Evolutionary conservation across 2,113 vertebrate species (phyloP).

Genomic region (Atrichornis clamosus): DNA sequence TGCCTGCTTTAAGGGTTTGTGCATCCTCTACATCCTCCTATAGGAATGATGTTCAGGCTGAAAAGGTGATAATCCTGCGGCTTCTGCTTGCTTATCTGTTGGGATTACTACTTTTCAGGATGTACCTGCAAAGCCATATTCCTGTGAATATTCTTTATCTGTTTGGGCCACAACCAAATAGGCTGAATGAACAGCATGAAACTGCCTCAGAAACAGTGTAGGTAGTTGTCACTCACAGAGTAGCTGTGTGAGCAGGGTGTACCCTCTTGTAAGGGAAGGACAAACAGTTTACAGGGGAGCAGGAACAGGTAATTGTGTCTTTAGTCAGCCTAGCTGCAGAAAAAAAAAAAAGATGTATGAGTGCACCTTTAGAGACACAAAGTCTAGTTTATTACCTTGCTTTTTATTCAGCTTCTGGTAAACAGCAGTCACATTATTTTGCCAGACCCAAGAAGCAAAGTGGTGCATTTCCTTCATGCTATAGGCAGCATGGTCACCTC

Average conservation of each 20-base stretch:
- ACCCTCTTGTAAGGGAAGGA: neutral
- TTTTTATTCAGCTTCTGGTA: neutral
- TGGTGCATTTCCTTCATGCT: neutral
- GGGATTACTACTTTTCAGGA: neutral
- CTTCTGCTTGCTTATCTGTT: neutral
- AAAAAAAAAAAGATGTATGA: neutral
- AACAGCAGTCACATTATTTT: neutral
- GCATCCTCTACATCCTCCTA: neutral
- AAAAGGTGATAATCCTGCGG: neutral
- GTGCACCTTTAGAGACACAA: neutral
- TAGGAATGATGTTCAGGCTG: neutral
- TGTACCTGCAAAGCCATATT: neutral
- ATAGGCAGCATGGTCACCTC: neutral
- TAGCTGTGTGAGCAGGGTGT: neutral
- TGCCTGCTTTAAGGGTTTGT: neutral
- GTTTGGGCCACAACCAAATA: neutral
- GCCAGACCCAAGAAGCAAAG: neutral
- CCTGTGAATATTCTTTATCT: neutral
- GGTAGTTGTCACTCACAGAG: neutral
- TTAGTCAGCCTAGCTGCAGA: neutral
- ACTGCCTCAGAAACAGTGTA: neutral
- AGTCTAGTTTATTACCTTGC: neutral
- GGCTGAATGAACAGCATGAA: neutral
- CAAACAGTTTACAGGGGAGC: neutral
- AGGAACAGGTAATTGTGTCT: neutral